phyloP scores from a whole-genome alignment of 2,888 invertebrate genomes.

The Leptopilina syphax region DNA sequence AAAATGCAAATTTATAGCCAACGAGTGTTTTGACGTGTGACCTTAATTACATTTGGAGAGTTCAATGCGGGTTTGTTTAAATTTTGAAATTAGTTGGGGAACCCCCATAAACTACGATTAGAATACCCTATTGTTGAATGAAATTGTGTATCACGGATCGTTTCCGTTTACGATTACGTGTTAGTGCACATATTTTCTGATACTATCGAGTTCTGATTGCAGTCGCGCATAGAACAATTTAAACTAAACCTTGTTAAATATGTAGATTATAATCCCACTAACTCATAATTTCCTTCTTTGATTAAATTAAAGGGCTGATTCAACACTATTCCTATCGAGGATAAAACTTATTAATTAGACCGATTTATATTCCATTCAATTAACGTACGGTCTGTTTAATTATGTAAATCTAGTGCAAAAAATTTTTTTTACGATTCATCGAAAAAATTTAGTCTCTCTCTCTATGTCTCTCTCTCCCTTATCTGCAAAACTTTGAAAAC shows the following conservation, averaged over 20 bases:
- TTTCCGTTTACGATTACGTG: constrained; percentile 7
- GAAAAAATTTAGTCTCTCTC: too few species aligned
- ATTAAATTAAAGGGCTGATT: constrained; percentile 4
- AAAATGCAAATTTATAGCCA: constrained; percentile 3
- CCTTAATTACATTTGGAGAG: constrained; percentile 9
- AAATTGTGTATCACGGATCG: constrained; percentile 5
- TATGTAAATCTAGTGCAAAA: background rate
- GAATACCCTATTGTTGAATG: background rate
- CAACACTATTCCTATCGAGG: background rate
- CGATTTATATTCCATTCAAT: background rate
- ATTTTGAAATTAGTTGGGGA: constrained; percentile 4
- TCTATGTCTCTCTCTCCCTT: too few species aligned
- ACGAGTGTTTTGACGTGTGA: background rate
- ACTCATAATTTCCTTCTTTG: constrained; percentile 9
- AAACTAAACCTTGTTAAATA: constrained; percentile 25
- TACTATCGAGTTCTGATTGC: constrained; percentile 6
- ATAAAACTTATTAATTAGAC: background rate
- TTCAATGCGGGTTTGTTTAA: background rate
- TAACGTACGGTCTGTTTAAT: background rate
- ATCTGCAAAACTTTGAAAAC: too few species aligned
- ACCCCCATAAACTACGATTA: constrained; percentile 4
- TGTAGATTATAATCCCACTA: background rate
- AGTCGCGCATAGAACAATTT: background rate
- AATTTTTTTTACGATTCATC: background rate
- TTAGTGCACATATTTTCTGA: constrained; percentile 12